Evolutionary conservation across 2,888 invertebrate species (phyloP), one percentile per base, ranked within the genome.

Genomic region (Ametastegia equiseti): DNA sequence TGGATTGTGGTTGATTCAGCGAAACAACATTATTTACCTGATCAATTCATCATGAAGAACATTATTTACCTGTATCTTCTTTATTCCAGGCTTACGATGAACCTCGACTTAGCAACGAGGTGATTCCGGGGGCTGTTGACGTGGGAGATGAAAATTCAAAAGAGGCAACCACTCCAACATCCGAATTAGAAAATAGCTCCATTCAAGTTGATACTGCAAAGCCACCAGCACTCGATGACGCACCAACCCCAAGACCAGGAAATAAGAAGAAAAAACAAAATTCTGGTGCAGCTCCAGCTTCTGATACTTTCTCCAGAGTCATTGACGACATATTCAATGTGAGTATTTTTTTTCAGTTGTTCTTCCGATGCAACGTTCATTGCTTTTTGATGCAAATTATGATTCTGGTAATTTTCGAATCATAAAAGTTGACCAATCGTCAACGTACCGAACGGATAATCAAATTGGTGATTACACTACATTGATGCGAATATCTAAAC

Each of bases 41-140:
- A 60, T 23, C 27, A 15, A 60, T 27, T 30, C 30, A 30, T 5
- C 30, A 5, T n/a, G 23, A 13, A 23, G 0, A 6, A 54, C 11
- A 54, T 3, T 33, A 54, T 33, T 36, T 36, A 47, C n/a, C 9
- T n/a, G n/a, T 5, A 27, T 36, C 23, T 13, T 30, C 13, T 36
- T 50, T 19, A 1, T 63, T 78, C n/a, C 60, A 78, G 78, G 45
- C 30, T 23, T 39, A 45, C 45, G 36, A 81, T 33, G 80, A 80
- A n/a, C 65, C 75, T 77, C 81, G 77, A 65, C 42, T 81, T n/a
- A 81, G 81, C 47, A 81, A 81, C 77, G 81, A 81, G 65, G 75
- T 81, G 36, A 57, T 81, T 27, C 81, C 81, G 36, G 77, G 81
- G 2, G 36, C 36, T 5, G 27, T 77, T 57, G 80, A 75, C 19